Base-by-base conservation (phyloP, 1,140 invertebrate species). In the Leptinotarsa undecemlineata region DNA sequence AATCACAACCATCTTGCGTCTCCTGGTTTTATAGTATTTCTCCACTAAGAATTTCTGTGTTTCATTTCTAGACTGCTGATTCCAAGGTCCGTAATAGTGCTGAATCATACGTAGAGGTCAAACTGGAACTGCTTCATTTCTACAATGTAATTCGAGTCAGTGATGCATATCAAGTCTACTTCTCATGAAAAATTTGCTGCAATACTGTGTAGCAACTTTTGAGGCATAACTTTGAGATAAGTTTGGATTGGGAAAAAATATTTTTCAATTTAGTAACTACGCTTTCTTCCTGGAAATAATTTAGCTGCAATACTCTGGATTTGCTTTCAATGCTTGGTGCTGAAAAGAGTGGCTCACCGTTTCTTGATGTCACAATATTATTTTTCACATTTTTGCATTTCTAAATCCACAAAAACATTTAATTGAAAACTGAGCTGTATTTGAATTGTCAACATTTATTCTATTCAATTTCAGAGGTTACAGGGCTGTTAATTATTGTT, bases 401-500 rank as follows among this genome's bases (percentile, higher is more conserved):
- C 51, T n/a, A 17, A 15, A 57, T 57, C 3, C 13, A n/a, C 1
- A 57, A 15, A 14, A 57, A 15, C 14, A n/a, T 33, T 6, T 33
- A 0, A 33, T 33, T 33, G 1, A 8, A 26, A 33, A 17, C n/a
- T 68, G 26, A 15, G 67, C 67, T 42, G 42, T 68, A 68, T 68
- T 48, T 15, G 42, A 20, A 20, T 48, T 26, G 8, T 68, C 67
- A 6, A 42, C 33, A 33, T 68, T 47, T 21, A 47, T 26, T 19
- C 4, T 68, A 68, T 20, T 68, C 13, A 68, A 14, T 68, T 68
- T 68, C 8, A 68, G 67, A 33, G 67, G 21, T 68, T 47, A 33
- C 67, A 68, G 33, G n/a, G 23, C 17, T 68, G 67, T 3, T 3
- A 48, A 26, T 14, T 68, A 11, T 42, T 17, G 4, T 26, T 64